A percentile compares a stretch with the other conserved stretches of the same genome.
Conservation (phyloP, 2,888 invertebrate species). For the Notodonta dromedarius region DNA sequence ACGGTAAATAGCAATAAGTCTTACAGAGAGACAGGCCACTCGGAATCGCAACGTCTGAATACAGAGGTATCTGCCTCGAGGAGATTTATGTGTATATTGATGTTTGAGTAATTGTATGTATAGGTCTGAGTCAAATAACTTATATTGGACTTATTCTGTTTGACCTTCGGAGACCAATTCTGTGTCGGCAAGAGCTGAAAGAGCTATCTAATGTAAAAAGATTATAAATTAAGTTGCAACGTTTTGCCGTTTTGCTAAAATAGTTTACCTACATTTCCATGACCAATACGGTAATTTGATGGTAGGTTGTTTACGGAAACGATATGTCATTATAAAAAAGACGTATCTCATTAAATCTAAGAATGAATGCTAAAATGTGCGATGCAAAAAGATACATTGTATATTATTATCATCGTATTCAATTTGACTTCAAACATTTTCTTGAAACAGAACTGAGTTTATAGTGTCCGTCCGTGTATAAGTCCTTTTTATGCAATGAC, state of each 20-base stretch:
- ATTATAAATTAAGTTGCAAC: not conserved
- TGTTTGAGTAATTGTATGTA: constrained; percentile 38
- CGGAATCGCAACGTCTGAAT: constrained; percentile 48
- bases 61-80: constrained; percentile 36
- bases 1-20: constrained; percentile 35
- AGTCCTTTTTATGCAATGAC: no score
- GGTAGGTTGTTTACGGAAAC: no score
- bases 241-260: not conserved
- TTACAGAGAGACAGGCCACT: constrained; percentile 32
- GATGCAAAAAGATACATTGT: no score
- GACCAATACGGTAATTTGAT: no score
- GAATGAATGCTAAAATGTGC: no score
- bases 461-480: no score
- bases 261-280: not conserved
- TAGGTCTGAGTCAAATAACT: constrained; percentile 29
- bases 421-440: no score
- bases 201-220: not conserved
- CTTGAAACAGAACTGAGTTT: no score
- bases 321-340: no score
- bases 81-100: constrained; percentile 47
- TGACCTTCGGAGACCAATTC: not conserved
- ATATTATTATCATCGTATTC: no score
- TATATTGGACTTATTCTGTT: constrained; percentile 24
- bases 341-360: no score
- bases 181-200: not conserved